These are phyloP conservation scores for Hemicrepidius hirtus DNA, from an alignment of 2,888 invertebrate species.

Conservation along the genomic window DNA sequence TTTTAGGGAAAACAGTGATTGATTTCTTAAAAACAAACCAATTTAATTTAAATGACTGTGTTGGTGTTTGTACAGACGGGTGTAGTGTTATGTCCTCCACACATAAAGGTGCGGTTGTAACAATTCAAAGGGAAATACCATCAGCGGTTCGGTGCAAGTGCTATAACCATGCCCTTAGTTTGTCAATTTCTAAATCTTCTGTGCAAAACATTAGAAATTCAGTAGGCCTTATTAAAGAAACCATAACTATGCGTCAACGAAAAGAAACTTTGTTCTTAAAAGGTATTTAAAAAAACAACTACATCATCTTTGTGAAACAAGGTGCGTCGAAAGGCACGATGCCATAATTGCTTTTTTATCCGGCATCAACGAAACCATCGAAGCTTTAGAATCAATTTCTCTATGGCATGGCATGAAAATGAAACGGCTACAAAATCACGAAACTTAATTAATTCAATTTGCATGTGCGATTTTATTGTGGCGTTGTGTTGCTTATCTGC, in stretches of 20 bases:
- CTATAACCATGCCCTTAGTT: no score
- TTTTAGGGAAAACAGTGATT: no score
- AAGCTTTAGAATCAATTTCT: not conserved
- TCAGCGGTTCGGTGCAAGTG: no score
- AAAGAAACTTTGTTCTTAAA: not conserved
- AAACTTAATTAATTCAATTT: not conserved
- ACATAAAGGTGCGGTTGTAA: no score
- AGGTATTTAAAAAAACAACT: not conserved
- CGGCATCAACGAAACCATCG: not conserved
- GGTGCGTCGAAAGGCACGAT: not conserved
- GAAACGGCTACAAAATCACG: not conserved
- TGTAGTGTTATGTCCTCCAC: no score
- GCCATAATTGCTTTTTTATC: not conserved
- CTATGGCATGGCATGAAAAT: not conserved
- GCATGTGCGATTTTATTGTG: no score
- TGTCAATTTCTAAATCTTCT: no score
- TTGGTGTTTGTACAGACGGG: no score
- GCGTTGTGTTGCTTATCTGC: no score
- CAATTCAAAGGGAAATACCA: no score
- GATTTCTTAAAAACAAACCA: no score
- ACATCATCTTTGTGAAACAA: not conserved
- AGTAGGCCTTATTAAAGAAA: not conserved
- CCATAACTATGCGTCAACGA: not conserved
- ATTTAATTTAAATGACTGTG: no score
- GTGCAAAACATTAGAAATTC: not conserved